A percentile compares a stretch with the other conserved stretches of the same genome.
Evolutionary conservation across 2,888 invertebrate genomes (phyloP).

Genomic region (Amphipyra berbera): DNA sequence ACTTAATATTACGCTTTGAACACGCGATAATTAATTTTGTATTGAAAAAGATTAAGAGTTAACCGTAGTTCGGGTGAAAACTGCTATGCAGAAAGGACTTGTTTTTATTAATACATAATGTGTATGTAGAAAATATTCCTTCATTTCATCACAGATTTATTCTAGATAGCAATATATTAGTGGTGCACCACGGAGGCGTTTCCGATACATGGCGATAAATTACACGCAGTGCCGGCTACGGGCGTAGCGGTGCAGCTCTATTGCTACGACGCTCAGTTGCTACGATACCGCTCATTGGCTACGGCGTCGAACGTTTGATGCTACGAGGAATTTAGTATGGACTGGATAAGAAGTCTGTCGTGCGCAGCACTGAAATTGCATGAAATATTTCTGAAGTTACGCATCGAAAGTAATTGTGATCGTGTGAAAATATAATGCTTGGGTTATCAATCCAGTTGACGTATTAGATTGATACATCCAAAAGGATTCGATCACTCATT

Average conservation of each 20-base stretch:
- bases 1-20: too few species aligned
- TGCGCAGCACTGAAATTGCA: too few species aligned
- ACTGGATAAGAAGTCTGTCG: slow-evolving; percentile 25
- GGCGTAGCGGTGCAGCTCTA: slow-evolving; percentile 48
- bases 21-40: too few species aligned
- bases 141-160: slow-evolving; percentile 49
- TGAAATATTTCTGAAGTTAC: background rate
- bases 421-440: slow-evolving; percentile 4
- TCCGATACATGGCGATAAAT: slow-evolving; percentile 82
- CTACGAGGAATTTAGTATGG: slow-evolving; percentile 1
- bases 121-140: slow-evolving; percentile 5
- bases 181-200: slow-evolving; percentile 71
- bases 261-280: slow-evolving; percentile 46
- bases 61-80: too few species aligned
- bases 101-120: background rate
- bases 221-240: slow-evolving; percentile 62
- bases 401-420: slow-evolving; percentile 11
- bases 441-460: slow-evolving; percentile 28
- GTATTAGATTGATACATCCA: slow-evolving; percentile 32
- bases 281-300: slow-evolving; percentile 48
- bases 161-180: slow-evolving; percentile 69
- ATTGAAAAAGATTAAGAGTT: too few species aligned
- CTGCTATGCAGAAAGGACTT: too few species aligned
- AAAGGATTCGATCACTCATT: slow-evolving; percentile 35
- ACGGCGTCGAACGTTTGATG: slow-evolving; percentile 27